phyloP scores from a whole-genome alignment of 2,888 invertebrate species.

The Plebejus melissa region DNA sequence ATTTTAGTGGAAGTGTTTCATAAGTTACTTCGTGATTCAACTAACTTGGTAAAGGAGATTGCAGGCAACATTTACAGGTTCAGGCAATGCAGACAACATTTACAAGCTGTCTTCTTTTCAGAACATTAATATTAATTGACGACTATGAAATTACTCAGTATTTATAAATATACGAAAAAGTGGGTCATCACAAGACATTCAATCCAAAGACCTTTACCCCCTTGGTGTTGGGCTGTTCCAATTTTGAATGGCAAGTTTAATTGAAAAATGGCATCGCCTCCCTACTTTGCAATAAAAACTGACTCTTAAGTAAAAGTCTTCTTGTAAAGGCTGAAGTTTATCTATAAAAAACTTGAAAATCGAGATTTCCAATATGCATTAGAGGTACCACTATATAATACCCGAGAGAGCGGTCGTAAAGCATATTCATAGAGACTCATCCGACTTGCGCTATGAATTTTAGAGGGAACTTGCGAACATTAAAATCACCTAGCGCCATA shows the following conservation, averaged over 20 bases:
- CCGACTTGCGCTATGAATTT: constrained; percentile 35
- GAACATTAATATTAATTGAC: too few relatives aligned
- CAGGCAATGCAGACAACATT: too few relatives aligned
- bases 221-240: too few relatives aligned
- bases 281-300: neutral
- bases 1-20: neutral
- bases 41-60: neutral
- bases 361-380: neutral
- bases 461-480: constrained; percentile 30
- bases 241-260: too few relatives aligned
- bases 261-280: too few relatives aligned
- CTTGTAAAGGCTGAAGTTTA: neutral
- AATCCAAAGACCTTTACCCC: too few relatives aligned
- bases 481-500: constrained; percentile 31
- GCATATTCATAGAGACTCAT: constrained; percentile 29
- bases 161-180: too few relatives aligned
- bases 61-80: neutral
- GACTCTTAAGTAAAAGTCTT: too few relatives aligned
- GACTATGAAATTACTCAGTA: too few relatives aligned
- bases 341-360: neutral
- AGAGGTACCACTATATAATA: neutral
- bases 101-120: too few relatives aligned
- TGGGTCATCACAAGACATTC: too few relatives aligned
- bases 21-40: neutral
- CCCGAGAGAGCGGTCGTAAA: constrained; percentile 22